These are phyloP conservation scores for Thinocorus orbignyianus DNA, from an alignment of 2,113 vertebrate genomes.

Conservation along the genomic window DNA sequence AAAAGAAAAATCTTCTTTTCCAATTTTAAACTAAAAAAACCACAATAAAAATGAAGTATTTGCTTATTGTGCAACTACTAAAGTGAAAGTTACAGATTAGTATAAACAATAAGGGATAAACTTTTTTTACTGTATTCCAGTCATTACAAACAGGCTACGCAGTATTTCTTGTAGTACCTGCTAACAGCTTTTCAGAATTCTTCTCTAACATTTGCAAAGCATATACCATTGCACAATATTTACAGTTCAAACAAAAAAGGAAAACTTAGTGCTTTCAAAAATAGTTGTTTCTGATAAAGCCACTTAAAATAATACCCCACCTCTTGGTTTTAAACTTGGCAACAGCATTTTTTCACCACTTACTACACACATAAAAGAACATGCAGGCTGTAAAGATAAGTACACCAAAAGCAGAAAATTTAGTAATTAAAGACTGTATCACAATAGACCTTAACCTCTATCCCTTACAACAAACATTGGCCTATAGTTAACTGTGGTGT, in stretches of 20 bases:
- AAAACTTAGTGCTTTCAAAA: background rate
- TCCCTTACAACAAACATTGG: background rate
- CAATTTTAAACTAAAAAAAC: background rate
- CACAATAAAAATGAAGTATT: background rate
- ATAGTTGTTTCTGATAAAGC: background rate
- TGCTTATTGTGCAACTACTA: background rate
- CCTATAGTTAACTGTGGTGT: background rate
- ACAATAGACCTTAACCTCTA: background rate
- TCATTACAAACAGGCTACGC: background rate
- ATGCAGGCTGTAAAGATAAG: background rate
- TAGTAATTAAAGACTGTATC: background rate
- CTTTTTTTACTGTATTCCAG: background rate
- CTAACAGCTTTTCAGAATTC: background rate
- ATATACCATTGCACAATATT: background rate
- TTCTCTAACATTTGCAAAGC: background rate
- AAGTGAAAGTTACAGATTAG: background rate
- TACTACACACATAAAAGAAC: background rate
- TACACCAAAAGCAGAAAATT: background rate
- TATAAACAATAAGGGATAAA: background rate
- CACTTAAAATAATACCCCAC: background rate
- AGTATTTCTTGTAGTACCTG: background rate
- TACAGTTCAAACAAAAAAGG: background rate
- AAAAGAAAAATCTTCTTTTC: background rate
- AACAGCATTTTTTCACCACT: background rate
- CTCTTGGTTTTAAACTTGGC: background rate